These are phyloP conservation scores for Drosophila stalkeri DNA, from an alignment of 2,888 invertebrate genomes.

Conservation along the genomic window DNA sequence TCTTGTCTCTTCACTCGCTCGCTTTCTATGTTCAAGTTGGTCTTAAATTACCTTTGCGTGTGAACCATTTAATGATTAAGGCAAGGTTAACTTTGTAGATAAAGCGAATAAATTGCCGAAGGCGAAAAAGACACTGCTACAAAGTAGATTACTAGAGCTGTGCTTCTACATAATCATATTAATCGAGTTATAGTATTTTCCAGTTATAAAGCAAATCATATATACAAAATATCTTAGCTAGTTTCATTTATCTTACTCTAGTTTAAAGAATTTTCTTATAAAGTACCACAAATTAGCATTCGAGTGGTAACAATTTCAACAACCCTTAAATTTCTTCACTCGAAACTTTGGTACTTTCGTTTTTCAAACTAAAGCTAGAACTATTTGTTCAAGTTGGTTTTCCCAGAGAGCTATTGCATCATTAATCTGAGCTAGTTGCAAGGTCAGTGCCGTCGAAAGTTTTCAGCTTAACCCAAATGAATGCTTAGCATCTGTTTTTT, in stretches of 20 bases:
- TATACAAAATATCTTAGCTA: too few relatives aligned
- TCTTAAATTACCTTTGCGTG: too few relatives aligned
- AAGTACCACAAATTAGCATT: not conserved
- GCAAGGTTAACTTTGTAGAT: too few relatives aligned
- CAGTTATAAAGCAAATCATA: too few relatives aligned
- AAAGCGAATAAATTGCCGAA: too few relatives aligned
- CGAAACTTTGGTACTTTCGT: not conserved
- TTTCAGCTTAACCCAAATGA: conserved; percentile 30
- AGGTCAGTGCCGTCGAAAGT: conserved; percentile 34
- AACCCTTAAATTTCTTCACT: not conserved
- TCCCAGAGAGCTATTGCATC: conserved; percentile 1
- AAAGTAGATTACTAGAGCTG: too few relatives aligned
- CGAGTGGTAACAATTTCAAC: not conserved
- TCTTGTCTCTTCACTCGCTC: too few relatives aligned
- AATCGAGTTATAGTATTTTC: too few relatives aligned
- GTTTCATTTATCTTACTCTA: not conserved
- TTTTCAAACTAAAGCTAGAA: not conserved
- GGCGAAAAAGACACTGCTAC: too few relatives aligned
- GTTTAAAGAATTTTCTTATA: not conserved
- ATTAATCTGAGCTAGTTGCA: conserved; percentile 36
- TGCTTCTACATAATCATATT: too few relatives aligned
- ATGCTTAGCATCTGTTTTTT: conserved; percentile 36
- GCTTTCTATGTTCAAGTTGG: too few relatives aligned
- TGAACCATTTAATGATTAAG: too few relatives aligned
- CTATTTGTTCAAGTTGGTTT: not conserved